Evolutionary conservation across 2,888 invertebrate genomes (phyloP).

Genomic region (Ophraella communa): DNA sequence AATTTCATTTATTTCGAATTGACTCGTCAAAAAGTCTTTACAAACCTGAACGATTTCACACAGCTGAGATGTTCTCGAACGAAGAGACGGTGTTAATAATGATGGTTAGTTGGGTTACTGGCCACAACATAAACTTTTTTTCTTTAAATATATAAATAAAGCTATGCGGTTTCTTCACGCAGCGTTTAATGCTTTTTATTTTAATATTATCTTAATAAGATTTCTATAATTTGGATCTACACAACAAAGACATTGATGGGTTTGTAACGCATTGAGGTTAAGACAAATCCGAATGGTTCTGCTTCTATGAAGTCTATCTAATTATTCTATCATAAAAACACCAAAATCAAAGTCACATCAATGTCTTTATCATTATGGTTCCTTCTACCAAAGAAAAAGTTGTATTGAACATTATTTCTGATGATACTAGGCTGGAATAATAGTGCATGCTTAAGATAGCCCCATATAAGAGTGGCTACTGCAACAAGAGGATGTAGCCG

Average conservation of each 20-base stretch:
- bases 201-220: constrained; percentile 30
- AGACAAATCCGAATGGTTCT: neutral
- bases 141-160: constrained; percentile 2
- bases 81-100: constrained; percentile 14
- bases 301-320: neutral
- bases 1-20: constrained; percentile 11
- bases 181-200: constrained; percentile 25
- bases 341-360: too few relatives aligned
- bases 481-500: too few relatives aligned
- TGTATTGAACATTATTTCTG: too few relatives aligned
- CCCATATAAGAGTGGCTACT: too few relatives aligned
- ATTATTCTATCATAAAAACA: too few relatives aligned
- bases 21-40: constrained; percentile 17
- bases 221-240: constrained; percentile 30
- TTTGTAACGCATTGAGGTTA: neutral
- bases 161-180: constrained; percentile 29
- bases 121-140: constrained; percentile 9
- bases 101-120: too few relatives aligned
- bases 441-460: too few relatives aligned
- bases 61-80: constrained; percentile 12
- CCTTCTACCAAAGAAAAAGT: too few relatives aligned
- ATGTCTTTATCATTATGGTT: too few relatives aligned
- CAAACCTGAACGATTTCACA: constrained; percentile 30
- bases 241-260: neutral
- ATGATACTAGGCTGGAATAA: too few relatives aligned